Evolutionary conservation across 2,797 vertebrate species (phyloP), one percentile per base, ranked within the genome.

Genomic region (Carapus acus): DNA sequence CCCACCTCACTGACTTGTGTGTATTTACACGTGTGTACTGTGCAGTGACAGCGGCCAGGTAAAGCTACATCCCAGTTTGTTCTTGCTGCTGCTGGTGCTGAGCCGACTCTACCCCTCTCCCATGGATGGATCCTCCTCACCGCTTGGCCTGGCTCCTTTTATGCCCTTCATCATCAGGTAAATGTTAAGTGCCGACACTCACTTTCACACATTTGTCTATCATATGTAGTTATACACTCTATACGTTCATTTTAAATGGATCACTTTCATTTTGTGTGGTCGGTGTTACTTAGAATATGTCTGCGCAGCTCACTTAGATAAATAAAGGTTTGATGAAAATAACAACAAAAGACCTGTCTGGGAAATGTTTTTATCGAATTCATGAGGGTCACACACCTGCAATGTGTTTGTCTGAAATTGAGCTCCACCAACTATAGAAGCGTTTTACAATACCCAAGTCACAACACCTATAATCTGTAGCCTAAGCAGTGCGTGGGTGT

Each of bases 91-190:
- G 58, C 79, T 97, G 80, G 90, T 99, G 44, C 84, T 95, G 78
- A 92, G 92, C 47, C 90, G 91, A 22, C 88, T 99, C 43, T 98
- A 96, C 84, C 94, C 94, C 0, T 98, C 94, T 46, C 94, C 94
- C 1, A 95, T 98, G 95, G 94, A 98, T 4, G 93, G 93, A 40
- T 88, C 90, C 0, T 85, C 77, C 2, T 93, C 93, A 8, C 83
- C 91, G 0, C 89, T 99, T 77, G 91, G 91, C 54, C 87, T 93
- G 53, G 90, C 91, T 13, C 88, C 92, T 0, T 98, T 98, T 71
- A 79, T 91, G 45, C 93, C 94, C 3, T 89, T 93, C 76, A 93
- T 98, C 65, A 90, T 94, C 73, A 94, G 93, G 96, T 96, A 85
- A 50, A 82, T 76, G 44, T 15, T 34, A 40, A 39, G 16, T 15